These are phyloP conservation scores for Squalus acanthias DNA, from an alignment of 2,797 vertebrate species.

Conservation along the genomic window DNA sequence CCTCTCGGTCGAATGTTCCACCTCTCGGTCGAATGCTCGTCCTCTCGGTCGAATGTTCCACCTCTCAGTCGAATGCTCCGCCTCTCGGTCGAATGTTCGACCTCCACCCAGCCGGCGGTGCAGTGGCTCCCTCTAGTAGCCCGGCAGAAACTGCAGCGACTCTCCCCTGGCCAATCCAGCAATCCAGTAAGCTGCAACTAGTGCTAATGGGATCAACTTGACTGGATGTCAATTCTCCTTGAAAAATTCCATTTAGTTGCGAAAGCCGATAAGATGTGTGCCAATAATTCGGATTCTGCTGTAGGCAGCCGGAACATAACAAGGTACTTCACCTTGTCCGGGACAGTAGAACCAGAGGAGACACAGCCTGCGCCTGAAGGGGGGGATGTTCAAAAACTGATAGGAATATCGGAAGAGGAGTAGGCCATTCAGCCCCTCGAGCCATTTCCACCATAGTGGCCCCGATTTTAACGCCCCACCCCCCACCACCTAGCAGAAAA, in stretches of 20 bases:
- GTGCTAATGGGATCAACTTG: not conserved
- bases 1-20: too few relatives aligned
- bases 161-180: not conserved
- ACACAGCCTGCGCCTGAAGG: too few relatives aligned
- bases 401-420: not conserved
- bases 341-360: too few relatives aligned
- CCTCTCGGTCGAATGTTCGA: not conserved
- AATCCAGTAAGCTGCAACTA: not conserved
- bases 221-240: not conserved
- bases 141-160: not conserved
- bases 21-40: too few relatives aligned
- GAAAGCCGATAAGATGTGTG: not conserved
- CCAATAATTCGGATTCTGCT: not conserved
- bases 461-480: too few relatives aligned
- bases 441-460: too few relatives aligned
- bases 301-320: not conserved
- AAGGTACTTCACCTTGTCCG: not conserved
- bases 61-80: too few relatives aligned
- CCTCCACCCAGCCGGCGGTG: not conserved
- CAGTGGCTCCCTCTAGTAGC: not conserved
- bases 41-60: too few relatives aligned
- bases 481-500: too few relatives aligned
- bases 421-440: not conserved
- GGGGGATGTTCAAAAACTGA: too few relatives aligned
- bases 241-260: not conserved